phyloP scores from a whole-genome alignment of 1,140 invertebrate genomes.

The Orchestia grillus region DNA sequence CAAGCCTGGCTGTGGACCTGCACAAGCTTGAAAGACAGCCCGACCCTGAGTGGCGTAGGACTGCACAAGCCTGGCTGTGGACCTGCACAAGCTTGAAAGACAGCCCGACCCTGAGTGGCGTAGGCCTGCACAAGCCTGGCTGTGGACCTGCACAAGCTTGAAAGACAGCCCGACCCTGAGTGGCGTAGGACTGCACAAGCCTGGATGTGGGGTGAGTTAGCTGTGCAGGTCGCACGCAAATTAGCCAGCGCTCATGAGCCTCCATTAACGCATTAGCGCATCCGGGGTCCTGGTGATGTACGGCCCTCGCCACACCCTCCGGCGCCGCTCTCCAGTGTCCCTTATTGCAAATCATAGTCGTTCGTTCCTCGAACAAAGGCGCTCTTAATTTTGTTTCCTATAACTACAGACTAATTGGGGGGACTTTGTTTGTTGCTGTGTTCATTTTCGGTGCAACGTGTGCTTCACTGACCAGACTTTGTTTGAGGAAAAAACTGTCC shows the following conservation, averaged over 20 bases:
- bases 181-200: neutral
- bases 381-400: neutral
- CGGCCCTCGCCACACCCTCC: neutral
- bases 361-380: neutral
- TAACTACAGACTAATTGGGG: neutral
- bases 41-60: neutral
- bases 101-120: neutral
- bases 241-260: neutral
- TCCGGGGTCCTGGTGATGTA: neutral
- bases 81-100: neutral
- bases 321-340: neutral
- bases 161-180: neutral
- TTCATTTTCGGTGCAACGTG: neutral
- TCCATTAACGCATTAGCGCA: conserved; percentile 26
- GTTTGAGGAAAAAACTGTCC: neutral
- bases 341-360: neutral
- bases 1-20: neutral
- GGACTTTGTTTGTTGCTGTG: neutral
- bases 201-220: neutral
- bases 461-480: neutral
- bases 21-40: neutral
- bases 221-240: conserved; percentile 29
- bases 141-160: neutral
- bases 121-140: neutral
- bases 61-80: neutral